Evolutionary conservation across 2,113 vertebrate genomes (phyloP), one percentile per base, ranked within the genome.

Genomic region (Scatophagus argus): DNA sequence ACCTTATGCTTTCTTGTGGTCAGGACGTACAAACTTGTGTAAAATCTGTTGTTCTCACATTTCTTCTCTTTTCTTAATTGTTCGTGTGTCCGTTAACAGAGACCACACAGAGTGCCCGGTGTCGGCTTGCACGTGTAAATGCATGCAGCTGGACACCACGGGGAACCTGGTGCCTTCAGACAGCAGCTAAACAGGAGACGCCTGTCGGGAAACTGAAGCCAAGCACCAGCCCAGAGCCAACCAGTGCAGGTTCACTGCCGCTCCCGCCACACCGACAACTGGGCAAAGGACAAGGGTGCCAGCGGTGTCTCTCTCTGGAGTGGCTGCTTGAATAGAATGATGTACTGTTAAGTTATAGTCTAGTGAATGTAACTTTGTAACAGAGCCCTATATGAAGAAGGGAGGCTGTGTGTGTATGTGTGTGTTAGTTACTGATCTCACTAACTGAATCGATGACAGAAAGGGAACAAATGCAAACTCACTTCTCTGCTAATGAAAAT

Each of bases 111-210:
- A 99, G 86, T 99, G 98, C 77, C 98, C 98, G 0, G 98, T 99
- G 79, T 99, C 98, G 3, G 97, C 96, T 1, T 99, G 98, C 77
- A 97, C 96, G 0, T 99, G 98, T 91, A 99, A 97, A 92, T 99
- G 98, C 91, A 99, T 99, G 98, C 98, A 99, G 92, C 92, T 99
- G 94, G 98, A 99, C 94, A 99, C 97, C 41, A 99, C 97, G 12
- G 98, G 98, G 74, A 99, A 98, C 92, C 95, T 99, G 51, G 93
- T 97, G 74, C 97, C 98, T 77, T 97, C 96, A 56, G 97, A 99
- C 94, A 96, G 95, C 86, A 93, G 95, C 89, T 97, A 95, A 92
- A 93, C 90, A 4, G 92, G 92, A 81, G 60, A 41, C 51, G 29
- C 74, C 55, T 69, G 74, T 76, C 29, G 6, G 6, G 39, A 51